Percentiles rank a stretch among this genome's conserved stretches.
Conservation (phyloP, 37 sponge, comb jelly and placozoan species). For the Geodia barretti region DNA sequence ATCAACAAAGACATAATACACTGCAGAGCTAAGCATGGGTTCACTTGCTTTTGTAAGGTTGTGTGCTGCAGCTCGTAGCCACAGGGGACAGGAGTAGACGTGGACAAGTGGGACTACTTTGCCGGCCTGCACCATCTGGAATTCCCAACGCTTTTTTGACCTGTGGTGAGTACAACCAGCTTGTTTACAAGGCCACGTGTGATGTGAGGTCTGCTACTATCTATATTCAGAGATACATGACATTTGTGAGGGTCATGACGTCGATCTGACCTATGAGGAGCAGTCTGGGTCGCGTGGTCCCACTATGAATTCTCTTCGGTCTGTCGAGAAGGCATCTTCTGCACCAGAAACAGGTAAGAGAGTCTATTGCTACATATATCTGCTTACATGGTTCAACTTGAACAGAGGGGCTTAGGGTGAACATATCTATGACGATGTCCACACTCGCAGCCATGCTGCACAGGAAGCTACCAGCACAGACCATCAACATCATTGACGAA, state of each 20-base stretch:
- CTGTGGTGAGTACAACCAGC: constrained; percentile 37
- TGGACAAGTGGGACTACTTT: constrained; percentile 99
- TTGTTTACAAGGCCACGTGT: neutral
- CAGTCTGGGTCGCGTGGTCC: too few relatives aligned
- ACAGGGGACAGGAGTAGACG: constrained; percentile 96
- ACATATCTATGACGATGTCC: constrained; percentile 95
- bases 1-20: too few relatives aligned
- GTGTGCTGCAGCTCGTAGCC: constrained; percentile 79
- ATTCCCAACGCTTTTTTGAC: constrained; percentile 89
- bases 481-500: constrained; percentile 65
- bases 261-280: too few relatives aligned
- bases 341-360: constrained; percentile 80
- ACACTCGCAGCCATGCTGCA: constrained; percentile 81
- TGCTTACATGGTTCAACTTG: neutral
- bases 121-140: constrained; percentile 86
- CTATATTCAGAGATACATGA: constrained; percentile 64
- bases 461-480: constrained; percentile 94
- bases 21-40: too few relatives aligned
- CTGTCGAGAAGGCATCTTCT: constrained; percentile 68
- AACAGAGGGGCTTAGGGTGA: constrained; percentile 88
- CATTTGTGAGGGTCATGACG: constrained; percentile 79
- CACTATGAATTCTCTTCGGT: too few relatives aligned
- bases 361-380: neutral
- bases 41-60: neutral
- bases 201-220: too few relatives aligned